Conservation (phyloP, 2,888 invertebrate species). For the Oscheius sp. region DNA sequence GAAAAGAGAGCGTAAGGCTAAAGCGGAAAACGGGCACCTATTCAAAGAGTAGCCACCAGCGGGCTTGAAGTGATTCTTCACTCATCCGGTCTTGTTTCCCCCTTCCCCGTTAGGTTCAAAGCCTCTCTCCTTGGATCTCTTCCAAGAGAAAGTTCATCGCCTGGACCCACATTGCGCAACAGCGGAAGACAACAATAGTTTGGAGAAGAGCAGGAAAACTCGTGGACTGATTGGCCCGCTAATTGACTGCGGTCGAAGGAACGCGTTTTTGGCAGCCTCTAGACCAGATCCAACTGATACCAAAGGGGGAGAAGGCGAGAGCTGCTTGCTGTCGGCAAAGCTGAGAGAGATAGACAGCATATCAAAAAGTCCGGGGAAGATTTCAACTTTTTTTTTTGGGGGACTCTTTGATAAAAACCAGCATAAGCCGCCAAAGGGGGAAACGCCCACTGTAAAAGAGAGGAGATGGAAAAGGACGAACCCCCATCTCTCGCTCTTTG, state of each 20-base stretch:
- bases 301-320: constrained; percentile 3
- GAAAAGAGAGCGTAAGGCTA: too few relatives aligned
- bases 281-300: background rate
- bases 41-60: too few relatives aligned
- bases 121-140: too few relatives aligned
- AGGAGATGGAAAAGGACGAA: constrained; percentile 24
- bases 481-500: too few relatives aligned
- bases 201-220: background rate
- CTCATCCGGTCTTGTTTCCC: too few relatives aligned
- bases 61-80: too few relatives aligned
- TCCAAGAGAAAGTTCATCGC: too few relatives aligned
- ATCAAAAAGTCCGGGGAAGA: background rate
- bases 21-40: too few relatives aligned
- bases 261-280: constrained; percentile 3
- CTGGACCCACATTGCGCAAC: too few relatives aligned
- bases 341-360: background rate
- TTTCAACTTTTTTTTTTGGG: too few relatives aligned
- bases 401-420: too few relatives aligned
- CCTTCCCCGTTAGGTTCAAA: too few relatives aligned
- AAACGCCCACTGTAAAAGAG: constrained; percentile 10
- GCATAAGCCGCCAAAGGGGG: background rate
- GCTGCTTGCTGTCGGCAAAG: background rate
- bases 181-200: background rate
- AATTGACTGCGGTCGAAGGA: constrained; percentile 7
- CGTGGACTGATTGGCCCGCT: constrained; percentile 11